Percentiles rank a stretch among this genome's conserved stretches.
Evolutionary conservation across 2,113 vertebrate genomes (phyloP).

Genomic region (Sinocyclocheilus maitianheensis): DNA sequence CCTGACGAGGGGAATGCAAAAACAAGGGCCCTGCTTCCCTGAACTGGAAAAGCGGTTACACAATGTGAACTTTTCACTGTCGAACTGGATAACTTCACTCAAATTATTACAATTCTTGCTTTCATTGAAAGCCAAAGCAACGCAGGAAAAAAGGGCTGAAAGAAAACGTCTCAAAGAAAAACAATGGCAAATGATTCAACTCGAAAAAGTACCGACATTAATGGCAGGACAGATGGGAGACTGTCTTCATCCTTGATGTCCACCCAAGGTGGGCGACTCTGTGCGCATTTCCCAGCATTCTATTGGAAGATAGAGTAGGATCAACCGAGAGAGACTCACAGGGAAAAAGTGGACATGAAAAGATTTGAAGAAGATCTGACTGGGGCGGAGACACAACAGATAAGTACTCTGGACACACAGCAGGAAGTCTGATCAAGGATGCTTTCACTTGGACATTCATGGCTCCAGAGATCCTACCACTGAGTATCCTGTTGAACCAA

Average conservation of each 20-base stretch:
- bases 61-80: slow-evolving; percentile 81
- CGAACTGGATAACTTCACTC: slow-evolving; percentile 71
- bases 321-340: slow-evolving; percentile 55
- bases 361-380: background rate
- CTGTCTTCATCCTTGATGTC: slow-evolving; percentile 65
- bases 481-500: slow-evolving; percentile 30
- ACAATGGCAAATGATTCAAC: slow-evolving; percentile 36
- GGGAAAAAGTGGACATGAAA: background rate
- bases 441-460: slow-evolving; percentile 3
- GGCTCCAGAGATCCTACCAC: slow-evolving; percentile 26
- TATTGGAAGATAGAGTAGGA: slow-evolving; percentile 59
- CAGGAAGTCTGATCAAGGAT: background rate
- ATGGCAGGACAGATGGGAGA: slow-evolving; percentile 71
- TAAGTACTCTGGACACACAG: background rate
- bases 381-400: background rate
- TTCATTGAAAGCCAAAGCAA: slow-evolving; percentile 72
- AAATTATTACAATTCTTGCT: slow-evolving; percentile 78
- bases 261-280: slow-evolving; percentile 70
- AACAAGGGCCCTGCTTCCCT: slow-evolving; percentile 70
- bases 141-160: background rate
- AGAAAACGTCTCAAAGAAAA: slow-evolving; percentile 45
- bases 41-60: slow-evolving; percentile 80
- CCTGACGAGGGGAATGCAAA: slow-evolving; percentile 74
- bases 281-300: slow-evolving; percentile 68
- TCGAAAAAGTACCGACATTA: slow-evolving; percentile 63